These are phyloP conservation scores for Spondyliosoma cantharus DNA, from an alignment of 2,797 vertebrate species.

Conservation along the genomic window DNA sequence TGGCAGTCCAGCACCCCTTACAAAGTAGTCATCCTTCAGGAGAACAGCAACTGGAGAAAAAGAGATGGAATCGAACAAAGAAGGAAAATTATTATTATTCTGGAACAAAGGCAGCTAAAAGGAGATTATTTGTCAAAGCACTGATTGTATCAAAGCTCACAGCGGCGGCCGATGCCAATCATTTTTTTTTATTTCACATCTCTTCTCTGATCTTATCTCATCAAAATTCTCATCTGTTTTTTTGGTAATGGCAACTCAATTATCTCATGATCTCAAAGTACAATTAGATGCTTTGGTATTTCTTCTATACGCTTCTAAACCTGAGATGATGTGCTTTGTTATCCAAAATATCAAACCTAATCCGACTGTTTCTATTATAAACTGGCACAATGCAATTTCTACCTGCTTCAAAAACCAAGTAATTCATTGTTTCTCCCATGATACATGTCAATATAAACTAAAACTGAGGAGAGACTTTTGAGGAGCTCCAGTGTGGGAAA, in stretches of 20 bases:
- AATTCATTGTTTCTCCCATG: neutral
- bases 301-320: constrained; percentile 2
- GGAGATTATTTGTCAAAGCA: constrained; percentile 32
- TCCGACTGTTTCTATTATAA: neutral
- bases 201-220: constrained; percentile 21
- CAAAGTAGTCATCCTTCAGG: constrained; percentile 96
- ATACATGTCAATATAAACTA: neutral
- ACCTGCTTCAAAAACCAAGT: constrained; percentile 5
- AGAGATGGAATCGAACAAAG: constrained; percentile 30
- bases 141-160: constrained; percentile 20
- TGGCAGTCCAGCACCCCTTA: constrained; percentile 93
- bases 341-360: constrained; percentile 12
- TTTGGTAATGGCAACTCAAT: constrained; percentile 17
- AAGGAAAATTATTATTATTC: constrained; percentile 20
- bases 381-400: constrained; percentile 1
- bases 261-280: constrained; percentile 21
- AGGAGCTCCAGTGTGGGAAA: neutral
- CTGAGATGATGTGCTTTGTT: neutral
- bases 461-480: neutral
- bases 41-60: constrained; percentile 90
- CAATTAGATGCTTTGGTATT: neutral
- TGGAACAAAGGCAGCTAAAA: constrained; percentile 21
- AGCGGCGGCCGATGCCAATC: neutral
- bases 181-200: constrained; percentile 1
- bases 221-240: constrained; percentile 22